A percentile compares a stretch with the other conserved stretches of the same genome.
phyloP scores from a whole-genome alignment of 2,797 vertebrate species.

The Babyrousa celebensis region DNA sequence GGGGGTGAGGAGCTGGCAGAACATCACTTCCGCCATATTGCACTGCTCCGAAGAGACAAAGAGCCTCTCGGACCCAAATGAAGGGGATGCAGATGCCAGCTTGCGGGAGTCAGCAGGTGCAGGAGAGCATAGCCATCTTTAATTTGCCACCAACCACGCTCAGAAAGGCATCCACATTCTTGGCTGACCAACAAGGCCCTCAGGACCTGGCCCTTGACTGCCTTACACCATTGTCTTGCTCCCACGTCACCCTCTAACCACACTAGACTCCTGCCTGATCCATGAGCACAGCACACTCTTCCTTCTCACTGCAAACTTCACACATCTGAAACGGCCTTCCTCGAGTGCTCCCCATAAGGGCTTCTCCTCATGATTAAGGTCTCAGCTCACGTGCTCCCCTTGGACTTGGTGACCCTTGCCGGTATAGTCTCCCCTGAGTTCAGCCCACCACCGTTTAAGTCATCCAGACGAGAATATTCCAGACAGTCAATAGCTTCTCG shows the following conservation, averaged over 20 bases:
- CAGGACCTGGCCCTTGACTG: not conserved
- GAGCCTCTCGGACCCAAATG: not conserved
- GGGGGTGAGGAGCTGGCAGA: not conserved
- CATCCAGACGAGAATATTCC: conserved; percentile 31
- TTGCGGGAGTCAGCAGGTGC: not conserved
- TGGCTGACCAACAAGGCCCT: not conserved
- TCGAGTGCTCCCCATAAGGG: fast-evolving
- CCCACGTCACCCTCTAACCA: not conserved
- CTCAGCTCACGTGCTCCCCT: not conserved
- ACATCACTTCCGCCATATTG: not conserved
- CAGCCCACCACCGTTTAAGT: not conserved
- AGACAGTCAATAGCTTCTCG: not conserved
- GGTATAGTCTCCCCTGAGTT: not conserved
- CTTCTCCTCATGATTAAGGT: not conserved
- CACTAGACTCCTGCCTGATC: not conserved
- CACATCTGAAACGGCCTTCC: not conserved
- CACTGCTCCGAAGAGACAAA: not conserved
- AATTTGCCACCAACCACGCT: not conserved
- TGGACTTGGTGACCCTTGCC: no score
- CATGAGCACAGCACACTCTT: not conserved
- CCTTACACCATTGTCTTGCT: not conserved
- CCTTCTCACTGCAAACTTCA: not conserved
- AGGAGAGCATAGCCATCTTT: not conserved
- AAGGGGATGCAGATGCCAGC: not conserved
- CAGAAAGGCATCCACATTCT: conserved; percentile 12